Evolutionary conservation across 2,113 vertebrate species (phyloP), one percentile per base, ranked within the genome.

Genomic region (Leptobrachium ailaonicum): DNA sequence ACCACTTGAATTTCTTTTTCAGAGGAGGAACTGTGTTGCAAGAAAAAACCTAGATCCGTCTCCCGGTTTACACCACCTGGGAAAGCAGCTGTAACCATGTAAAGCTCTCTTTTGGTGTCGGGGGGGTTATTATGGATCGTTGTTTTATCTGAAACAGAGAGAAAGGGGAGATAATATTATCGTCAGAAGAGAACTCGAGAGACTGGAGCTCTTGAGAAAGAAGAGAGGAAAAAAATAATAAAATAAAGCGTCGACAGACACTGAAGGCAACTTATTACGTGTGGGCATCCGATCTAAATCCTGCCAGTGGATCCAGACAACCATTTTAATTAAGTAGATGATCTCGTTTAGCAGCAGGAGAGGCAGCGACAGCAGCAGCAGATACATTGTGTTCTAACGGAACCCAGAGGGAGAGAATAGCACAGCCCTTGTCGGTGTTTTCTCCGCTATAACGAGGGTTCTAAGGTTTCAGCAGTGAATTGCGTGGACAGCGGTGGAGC

Each of bases 261-360:
- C 40, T 73, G 70, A 79, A 80, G 9, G 20, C 77, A 72, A 79
- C 42, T 80, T 80, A 74, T 60, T 73, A 80, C 68, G 71, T 80
- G 78, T 73, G 63, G 78, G 71, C 78, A 80, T 80, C 62, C 68
- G 50, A 73, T 67, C 50, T 80, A 68, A 58, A 74, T 67, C 56
- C 70, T 67, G 71, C 62, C 64, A 67, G 71, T 40, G 63, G 63
- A 80, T 53, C 71, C 71, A 41, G 77, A 73, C 70, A 47, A 80
- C 62, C 77, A 79, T 79, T 66, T 79, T 66, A 66, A 72, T 79
- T 79, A 79, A 80, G 77, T 73, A 80, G 77, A 80, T 73, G 78
- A 80, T 80, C 78, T 74, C 58, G 50, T 80, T 67, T 80, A 73
- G 50, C 14, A 66, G 71, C 13, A 54, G 71, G 8, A 50, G 4